Percentiles rank a stretch among this genome's conserved stretches.
Evolutionary conservation across 1,140 invertebrate genomes (phyloP).

Genomic region (Ceratitis capitata): DNA sequence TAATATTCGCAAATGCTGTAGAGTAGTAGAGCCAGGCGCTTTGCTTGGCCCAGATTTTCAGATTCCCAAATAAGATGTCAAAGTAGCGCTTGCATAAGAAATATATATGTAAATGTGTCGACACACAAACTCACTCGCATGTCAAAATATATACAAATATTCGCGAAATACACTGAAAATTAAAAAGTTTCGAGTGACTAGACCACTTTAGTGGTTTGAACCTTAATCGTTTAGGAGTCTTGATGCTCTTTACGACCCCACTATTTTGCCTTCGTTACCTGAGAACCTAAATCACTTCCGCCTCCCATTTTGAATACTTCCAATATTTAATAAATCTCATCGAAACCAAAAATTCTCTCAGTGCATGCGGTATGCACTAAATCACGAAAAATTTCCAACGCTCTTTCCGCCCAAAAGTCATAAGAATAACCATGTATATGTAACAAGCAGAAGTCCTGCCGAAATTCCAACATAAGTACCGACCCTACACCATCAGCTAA

Average conservation of each 20-base stretch:
- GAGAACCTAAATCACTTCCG: not conserved
- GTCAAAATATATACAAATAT: not conserved
- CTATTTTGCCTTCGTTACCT: not conserved
- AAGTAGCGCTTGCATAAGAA: constrained; percentile 13
- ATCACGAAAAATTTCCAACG: not conserved
- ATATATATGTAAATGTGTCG: not conserved
- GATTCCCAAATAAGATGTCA: constrained; percentile 18
- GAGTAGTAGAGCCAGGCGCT: not conserved
- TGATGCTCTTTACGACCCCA: no score
- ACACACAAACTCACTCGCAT: not conserved
- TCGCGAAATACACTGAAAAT: no score
- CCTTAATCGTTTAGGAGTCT: no score
- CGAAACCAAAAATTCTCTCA: not conserved
- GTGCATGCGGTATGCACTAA: not conserved
- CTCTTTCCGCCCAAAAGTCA: not conserved
- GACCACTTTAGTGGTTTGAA: no score
- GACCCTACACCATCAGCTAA: not conserved
- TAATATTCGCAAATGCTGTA: not conserved
- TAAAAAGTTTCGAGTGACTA: no score
- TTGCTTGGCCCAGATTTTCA: not conserved
- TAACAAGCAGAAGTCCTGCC: not conserved
- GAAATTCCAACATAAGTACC: constrained; percentile 19
- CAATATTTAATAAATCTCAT: not conserved
- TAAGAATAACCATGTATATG: not conserved
- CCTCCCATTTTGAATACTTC: not conserved